These are phyloP conservation scores for Ailuropoda melanoleuca DNA, from an alignment of 2,113 vertebrate genomes.

Conservation along the genomic window DNA sequence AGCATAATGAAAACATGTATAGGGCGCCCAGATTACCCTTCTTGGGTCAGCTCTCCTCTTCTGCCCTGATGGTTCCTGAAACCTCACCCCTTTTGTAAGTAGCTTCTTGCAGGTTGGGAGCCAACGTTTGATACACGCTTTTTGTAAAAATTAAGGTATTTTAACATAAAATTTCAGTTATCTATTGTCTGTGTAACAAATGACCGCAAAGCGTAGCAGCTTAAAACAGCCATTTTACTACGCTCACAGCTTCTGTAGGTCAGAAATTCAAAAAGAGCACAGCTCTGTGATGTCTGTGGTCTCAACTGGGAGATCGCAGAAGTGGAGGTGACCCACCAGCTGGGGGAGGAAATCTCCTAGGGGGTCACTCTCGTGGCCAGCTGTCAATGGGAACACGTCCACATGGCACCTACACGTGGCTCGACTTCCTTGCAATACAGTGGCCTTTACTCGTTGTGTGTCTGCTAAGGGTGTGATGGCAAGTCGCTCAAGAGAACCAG, in stretches of 20 bases:
- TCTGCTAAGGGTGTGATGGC: background rate
- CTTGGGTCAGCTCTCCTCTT: background rate
- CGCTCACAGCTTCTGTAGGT: background rate
- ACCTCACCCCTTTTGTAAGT: background rate
- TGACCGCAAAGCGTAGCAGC: background rate
- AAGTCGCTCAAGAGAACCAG: background rate
- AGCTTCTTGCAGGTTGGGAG: background rate
- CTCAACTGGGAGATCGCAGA: background rate
- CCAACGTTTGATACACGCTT: background rate
- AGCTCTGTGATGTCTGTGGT: too few relatives aligned
- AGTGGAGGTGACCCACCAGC: background rate
- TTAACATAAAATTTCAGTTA: constrained; percentile 15
- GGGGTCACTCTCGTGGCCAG: background rate
- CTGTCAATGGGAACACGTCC: background rate
- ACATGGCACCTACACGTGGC: background rate
- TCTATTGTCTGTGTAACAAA: background rate
- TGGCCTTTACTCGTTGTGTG: background rate
- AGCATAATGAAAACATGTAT: background rate
- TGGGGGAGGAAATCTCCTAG: background rate
- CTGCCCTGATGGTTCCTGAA: background rate
- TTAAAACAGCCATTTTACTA: background rate
- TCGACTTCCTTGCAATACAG: background rate
- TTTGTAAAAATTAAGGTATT: background rate
- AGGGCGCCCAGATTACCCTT: background rate
- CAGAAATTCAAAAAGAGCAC: background rate